Conservation (phyloP, 2,888 invertebrate species). For the Zygothrica quintamaculata region DNA sequence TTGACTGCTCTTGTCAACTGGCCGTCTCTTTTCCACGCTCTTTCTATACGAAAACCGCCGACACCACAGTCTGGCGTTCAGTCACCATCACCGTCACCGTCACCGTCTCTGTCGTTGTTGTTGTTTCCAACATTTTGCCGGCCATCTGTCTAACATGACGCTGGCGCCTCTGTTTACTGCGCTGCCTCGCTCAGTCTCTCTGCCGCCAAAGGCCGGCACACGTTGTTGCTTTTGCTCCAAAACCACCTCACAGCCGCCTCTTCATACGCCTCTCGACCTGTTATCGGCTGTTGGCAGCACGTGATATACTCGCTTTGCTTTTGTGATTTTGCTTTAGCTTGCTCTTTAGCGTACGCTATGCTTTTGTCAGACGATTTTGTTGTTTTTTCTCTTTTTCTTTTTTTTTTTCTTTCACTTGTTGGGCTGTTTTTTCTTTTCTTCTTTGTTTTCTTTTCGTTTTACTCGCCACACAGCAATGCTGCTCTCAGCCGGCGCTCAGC, state of each 20-base stretch:
- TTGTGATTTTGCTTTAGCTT: conserved; percentile 68
- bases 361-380: conserved; percentile 65
- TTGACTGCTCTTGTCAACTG: conserved; percentile 68
- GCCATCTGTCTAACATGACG: conserved; percentile 63
- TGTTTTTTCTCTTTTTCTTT: too few relatives aligned
- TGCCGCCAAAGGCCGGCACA: conserved; percentile 80
- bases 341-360: conserved; percentile 73
- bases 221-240: conserved; percentile 50
- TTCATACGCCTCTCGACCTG: conserved; percentile 8
- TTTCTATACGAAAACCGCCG: conserved; percentile 69
- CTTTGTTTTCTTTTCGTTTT: conserved; percentile 55
- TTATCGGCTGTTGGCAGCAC: conserved; percentile 62
- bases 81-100: conserved; percentile 29
- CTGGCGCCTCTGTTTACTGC: conserved; percentile 51
- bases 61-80: conserved; percentile 44
- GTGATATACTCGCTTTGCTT: conserved; percentile 79
- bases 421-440: conserved; percentile 72
- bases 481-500: conserved; percentile 34
- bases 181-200: conserved; percentile 56
- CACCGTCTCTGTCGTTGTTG: conserved; percentile 19
- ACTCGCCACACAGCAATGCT: conserved; percentile 53
- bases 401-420: conserved; percentile 69
- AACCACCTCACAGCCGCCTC: conserved; percentile 19
- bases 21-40: conserved; percentile 61
- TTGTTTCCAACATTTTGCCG: conserved; percentile 48